Percentiles rank a stretch among this genome's conserved stretches.
phyloP scores from a whole-genome alignment of 1,140 invertebrate species.

The Aporrectodea caliginosa region DNA sequence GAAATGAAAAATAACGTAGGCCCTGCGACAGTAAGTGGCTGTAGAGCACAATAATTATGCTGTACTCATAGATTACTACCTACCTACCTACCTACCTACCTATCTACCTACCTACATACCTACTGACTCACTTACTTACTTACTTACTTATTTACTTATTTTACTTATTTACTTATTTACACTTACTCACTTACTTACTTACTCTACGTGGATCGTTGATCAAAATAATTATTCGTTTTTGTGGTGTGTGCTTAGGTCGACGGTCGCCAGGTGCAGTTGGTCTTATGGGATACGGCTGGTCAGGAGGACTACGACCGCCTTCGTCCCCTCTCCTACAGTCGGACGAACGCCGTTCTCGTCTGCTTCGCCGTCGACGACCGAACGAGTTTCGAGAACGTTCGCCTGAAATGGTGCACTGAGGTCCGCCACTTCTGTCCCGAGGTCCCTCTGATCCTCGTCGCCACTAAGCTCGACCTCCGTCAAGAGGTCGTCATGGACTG shows the following conservation, averaged over 20 bases:
- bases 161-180: too few species aligned
- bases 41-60: too few species aligned
- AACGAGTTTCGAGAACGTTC: conserved; percentile 52
- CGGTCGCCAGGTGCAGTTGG: background rate
- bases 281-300: conserved; percentile 12
- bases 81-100: too few species aligned
- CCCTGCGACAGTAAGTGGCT: too few species aligned
- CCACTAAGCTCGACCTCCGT: conserved; percentile 65
- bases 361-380: conserved; percentile 52
- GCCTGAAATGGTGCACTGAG: conserved; percentile 44
- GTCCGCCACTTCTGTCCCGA: conserved; percentile 54
- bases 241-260: background rate
- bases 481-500: background rate
- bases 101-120: too few species aligned
- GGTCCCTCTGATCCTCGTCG: conserved; percentile 54
- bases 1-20: too few species aligned
- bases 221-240: too few species aligned
- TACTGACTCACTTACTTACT: too few species aligned
- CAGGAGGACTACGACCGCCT: conserved; percentile 21
- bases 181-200: too few species aligned
- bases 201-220: too few species aligned
- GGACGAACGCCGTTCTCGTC: conserved; percentile 70
- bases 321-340: conserved; percentile 85
- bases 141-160: too few species aligned
- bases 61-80: too few species aligned